These are phyloP conservation scores for Brachyopa scutellaris DNA, from an alignment of 2,888 invertebrate species.

Conservation along the genomic window DNA sequence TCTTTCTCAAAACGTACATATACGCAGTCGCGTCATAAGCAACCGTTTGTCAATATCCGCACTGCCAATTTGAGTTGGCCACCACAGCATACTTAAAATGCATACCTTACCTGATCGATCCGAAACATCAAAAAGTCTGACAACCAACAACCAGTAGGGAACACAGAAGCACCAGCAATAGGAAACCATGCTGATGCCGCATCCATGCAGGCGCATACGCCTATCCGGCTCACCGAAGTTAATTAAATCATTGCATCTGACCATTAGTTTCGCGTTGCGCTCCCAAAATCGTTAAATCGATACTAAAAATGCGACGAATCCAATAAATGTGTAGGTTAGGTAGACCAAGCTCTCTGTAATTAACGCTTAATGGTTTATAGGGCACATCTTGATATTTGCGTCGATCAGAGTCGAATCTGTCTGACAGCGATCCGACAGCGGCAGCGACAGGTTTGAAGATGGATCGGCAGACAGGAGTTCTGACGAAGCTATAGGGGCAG, in stretches of 20 bases:
- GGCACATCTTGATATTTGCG: conserved; percentile 53
- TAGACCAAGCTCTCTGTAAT: conserved; percentile 50
- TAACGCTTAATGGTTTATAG: conserved; percentile 72
- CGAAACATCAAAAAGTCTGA: conserved; percentile 25
- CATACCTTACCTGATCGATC: conserved; percentile 56
- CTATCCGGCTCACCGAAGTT: conserved; percentile 17
- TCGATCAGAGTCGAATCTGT: conserved; percentile 5
- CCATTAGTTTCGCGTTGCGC: conserved; percentile 73
- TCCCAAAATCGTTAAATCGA: conserved; percentile 71
- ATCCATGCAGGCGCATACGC: conserved; percentile 19
- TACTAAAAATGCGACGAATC: conserved; percentile 60
- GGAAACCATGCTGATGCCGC: conserved; percentile 47
- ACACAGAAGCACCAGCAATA: conserved; percentile 64
- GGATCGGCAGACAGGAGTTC: conserved; percentile 1
- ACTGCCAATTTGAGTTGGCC: conserved; percentile 27
- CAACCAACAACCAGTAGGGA: conserved; percentile 51
- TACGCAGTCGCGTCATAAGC: conserved; percentile 25
- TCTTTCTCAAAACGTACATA: background rate
- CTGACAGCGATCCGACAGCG: too few species aligned
- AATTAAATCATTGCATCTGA: conserved; percentile 72
- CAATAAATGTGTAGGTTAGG: conserved; percentile 2
- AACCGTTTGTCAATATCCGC: conserved; percentile 47
- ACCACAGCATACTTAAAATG: conserved; percentile 2
- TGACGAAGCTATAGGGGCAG: background rate
- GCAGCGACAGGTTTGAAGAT: conserved; percentile 14